phyloP scores from a whole-genome alignment of 2,888 invertebrate species.

The Orgyia antiqua region DNA sequence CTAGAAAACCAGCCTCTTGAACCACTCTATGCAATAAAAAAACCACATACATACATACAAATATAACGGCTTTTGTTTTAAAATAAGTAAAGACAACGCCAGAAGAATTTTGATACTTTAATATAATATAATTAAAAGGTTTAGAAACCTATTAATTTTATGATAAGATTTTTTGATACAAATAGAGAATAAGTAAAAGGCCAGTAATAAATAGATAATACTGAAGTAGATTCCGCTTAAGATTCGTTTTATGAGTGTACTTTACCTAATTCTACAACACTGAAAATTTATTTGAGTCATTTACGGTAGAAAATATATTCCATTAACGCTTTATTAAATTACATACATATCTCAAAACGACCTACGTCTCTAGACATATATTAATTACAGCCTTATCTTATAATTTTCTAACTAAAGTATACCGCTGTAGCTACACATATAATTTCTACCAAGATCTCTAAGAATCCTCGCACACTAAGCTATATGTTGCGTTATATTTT shows the following conservation, averaged over 20 bases:
- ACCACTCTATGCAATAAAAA: too few species aligned
- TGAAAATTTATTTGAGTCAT: slow-evolving; percentile 2
- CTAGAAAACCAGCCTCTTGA: too few species aligned
- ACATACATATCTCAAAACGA: slow-evolving; percentile 19
- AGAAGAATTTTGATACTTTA: too few species aligned
- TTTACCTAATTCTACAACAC: too few species aligned
- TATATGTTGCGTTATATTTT: too few species aligned
- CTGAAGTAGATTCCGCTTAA: background rate
- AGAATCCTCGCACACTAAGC: background rate
- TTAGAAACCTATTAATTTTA: too few species aligned
- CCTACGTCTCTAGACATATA: slow-evolving; percentile 23
- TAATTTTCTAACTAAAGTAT: slow-evolving; percentile 23
- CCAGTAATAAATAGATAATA: background rate
- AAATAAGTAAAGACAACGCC: too few species aligned
- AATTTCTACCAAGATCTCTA: slow-evolving; percentile 20
- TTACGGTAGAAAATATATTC: slow-evolving; percentile 1
- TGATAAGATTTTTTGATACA: too few species aligned
- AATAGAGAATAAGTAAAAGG: too few species aligned
- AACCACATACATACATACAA: too few species aligned
- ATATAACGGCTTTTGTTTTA: too few species aligned
- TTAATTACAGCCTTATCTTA: slow-evolving; percentile 26
- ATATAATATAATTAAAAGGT: too few species aligned
- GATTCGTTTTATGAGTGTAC: background rate
- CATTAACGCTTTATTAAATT: slow-evolving; percentile 14
- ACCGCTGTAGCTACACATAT: slow-evolving; percentile 20